Conservation (phyloP, 2,888 invertebrate species). For the Cosmopolites sordidus region DNA sequence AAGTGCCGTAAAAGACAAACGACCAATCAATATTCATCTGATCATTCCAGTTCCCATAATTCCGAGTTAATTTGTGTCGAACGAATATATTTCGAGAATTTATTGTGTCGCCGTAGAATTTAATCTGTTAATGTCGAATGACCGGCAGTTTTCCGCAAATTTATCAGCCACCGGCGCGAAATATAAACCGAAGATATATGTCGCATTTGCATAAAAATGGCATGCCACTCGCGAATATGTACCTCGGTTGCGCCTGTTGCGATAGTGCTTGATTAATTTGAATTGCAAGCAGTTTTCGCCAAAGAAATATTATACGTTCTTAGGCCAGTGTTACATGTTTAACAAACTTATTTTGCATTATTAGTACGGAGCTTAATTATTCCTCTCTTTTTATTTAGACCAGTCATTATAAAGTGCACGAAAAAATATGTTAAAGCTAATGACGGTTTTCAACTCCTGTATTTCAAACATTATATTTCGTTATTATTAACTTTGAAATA, state of each 20-base stretch:
- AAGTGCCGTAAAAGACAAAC: no score
- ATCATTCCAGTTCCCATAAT: neutral
- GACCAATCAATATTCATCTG: no score
- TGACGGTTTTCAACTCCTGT: no score
- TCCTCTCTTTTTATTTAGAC: neutral
- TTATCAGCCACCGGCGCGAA: constrained; percentile 4
- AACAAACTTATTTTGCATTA: neutral
- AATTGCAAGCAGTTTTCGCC: neutral
- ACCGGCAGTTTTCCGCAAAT: constrained; percentile 4
- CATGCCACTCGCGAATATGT: constrained; percentile 1
- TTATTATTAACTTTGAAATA: no score
- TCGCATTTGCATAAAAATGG: constrained; percentile 8
- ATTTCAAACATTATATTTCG: no score
- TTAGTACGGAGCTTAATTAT: neutral
- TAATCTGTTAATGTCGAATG: constrained; percentile 5
- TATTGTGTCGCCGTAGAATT: neutral
- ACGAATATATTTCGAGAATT: constrained; percentile 1
- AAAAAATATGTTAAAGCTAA: no score
- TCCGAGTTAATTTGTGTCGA: neutral
- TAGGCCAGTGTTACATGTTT: neutral
- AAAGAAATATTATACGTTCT: neutral
- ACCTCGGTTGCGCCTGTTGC: constrained; percentile 1
- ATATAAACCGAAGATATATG: constrained; percentile 1
- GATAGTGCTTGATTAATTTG: constrained; percentile 2
- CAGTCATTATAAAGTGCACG: no score